Evolutionary conservation across 1,140 invertebrate species (phyloP).

Genomic region (Sweltsa coloradensis): DNA sequence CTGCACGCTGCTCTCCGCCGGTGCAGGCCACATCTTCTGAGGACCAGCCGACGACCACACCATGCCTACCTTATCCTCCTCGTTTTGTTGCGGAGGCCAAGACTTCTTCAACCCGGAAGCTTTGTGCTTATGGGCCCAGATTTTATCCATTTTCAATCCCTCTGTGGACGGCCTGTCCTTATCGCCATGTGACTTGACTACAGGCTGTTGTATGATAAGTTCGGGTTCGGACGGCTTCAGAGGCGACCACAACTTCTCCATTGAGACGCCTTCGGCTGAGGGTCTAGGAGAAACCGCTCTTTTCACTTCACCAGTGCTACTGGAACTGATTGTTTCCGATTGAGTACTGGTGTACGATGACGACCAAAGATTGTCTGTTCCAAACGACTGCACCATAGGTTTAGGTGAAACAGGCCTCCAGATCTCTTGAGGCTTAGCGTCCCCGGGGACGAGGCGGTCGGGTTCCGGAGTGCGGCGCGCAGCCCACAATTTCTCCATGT

Average conservation of each 20-base stretch:
- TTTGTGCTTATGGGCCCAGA: conserved; percentile 36
- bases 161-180: conserved; percentile 17
- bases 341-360: too few relatives aligned
- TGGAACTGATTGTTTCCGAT: too few relatives aligned
- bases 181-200: not conserved
- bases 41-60: conserved; percentile 21
- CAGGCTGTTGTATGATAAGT: not conserved
- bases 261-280: conserved; percentile 23
- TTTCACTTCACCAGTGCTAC: not conserved
- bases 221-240: conserved; percentile 15
- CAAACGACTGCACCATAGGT: conserved; percentile 18
- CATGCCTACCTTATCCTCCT: conserved; percentile 21
- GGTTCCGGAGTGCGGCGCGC: conserved; percentile 12
- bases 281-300: conserved; percentile 18
- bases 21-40: conserved; percentile 23
- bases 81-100: conserved; percentile 33
- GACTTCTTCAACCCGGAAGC: conserved; percentile 33
- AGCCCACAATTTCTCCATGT: conserved; percentile 49
- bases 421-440: too few relatives aligned
- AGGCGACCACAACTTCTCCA: conserved; percentile 23
- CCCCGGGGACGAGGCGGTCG: too few relatives aligned
- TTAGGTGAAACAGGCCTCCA: conserved; percentile 6
- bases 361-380: conserved; percentile 28
- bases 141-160: conserved; percentile 22
- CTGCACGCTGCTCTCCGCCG: too few relatives aligned